Evolutionary conservation across 2,888 invertebrate genomes (phyloP), one percentile per base, ranked within the genome.

Genomic region (Bombyx huttoni): DNA sequence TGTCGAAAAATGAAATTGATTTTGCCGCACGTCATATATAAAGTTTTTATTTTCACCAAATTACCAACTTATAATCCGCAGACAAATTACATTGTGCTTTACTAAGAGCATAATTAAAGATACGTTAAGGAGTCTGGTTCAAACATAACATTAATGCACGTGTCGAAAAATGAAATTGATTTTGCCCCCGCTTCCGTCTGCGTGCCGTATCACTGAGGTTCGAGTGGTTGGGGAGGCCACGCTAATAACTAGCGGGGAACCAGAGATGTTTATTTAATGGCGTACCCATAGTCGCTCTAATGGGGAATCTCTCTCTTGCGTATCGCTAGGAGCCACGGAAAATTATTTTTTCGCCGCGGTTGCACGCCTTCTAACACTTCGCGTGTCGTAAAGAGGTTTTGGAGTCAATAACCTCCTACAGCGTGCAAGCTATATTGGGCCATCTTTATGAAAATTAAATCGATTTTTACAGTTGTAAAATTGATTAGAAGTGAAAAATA

Each of bases 191-290:
- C 79, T 73, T 77, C 78, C 79, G 74, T 63, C 75, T 84, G 77
- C 87, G 87, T 88, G 87, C 87, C 86, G 82, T 88, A 88, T 88
- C 87, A 75, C 75, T 74, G 63, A 58, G 74, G 69, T 70, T 81
- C 73, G 74, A 88, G 88, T 83, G 83, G 81, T 64, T 72, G 70
- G 82, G 86, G 86, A 65, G 75, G 70, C 75, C 57, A 67, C 79
- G 84, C 81, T 87, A 85, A 85, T 87, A 87, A 87, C 86, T 81
- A 82, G 81, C 78, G 73, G 78, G 73, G 78, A 77, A 68, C 68
- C 75, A 73, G 82, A 83, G 86, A 87, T 87, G 88, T 87, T 87
- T 87, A 87, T 87, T 87, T 87, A 87, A 87, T 87, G 83, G 81
- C 78, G 74, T 73, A 73, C 81, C 79, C 74, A 83, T 83, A 84